Evolutionary conservation across 2,113 vertebrate species (phyloP).

Genomic region (Pteropus alecto): DNA sequence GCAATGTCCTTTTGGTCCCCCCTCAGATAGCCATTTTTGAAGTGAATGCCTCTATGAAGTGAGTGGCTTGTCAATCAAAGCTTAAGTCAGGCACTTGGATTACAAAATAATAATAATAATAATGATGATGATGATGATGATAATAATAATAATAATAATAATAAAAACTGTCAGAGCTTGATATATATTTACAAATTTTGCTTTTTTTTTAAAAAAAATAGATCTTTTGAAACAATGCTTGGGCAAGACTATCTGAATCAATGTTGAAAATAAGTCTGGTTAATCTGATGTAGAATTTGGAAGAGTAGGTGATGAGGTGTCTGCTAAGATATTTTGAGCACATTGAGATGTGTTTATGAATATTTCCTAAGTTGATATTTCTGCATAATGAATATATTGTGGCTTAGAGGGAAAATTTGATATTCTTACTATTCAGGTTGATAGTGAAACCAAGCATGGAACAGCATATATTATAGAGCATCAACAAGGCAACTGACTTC

Average conservation of each 20-base stretch:
- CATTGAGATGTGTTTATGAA: background rate
- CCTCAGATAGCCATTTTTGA: background rate
- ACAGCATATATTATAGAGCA: background rate
- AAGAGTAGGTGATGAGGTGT: background rate
- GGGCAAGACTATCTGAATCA: background rate
- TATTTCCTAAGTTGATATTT: background rate
- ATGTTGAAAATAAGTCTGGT: background rate
- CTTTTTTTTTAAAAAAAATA: background rate
- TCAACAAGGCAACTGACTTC: background rate
- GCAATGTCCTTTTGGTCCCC: too few species aligned
- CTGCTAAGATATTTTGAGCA: background rate
- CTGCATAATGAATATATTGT: background rate
- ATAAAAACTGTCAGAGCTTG: background rate
- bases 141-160: background rate
- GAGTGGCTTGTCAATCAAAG: background rate
- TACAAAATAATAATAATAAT: background rate
- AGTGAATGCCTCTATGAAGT: background rate
- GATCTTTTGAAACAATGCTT: background rate
- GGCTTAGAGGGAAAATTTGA: background rate
- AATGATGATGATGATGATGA: background rate
- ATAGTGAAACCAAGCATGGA: background rate
- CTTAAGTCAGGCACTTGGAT: background rate
- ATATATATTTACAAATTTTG: background rate
- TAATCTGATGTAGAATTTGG: background rate
- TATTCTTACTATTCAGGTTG: background rate